phyloP scores from a whole-genome alignment of 1,140 invertebrate genomes.

The Diabrotica undecimpunctata region DNA sequence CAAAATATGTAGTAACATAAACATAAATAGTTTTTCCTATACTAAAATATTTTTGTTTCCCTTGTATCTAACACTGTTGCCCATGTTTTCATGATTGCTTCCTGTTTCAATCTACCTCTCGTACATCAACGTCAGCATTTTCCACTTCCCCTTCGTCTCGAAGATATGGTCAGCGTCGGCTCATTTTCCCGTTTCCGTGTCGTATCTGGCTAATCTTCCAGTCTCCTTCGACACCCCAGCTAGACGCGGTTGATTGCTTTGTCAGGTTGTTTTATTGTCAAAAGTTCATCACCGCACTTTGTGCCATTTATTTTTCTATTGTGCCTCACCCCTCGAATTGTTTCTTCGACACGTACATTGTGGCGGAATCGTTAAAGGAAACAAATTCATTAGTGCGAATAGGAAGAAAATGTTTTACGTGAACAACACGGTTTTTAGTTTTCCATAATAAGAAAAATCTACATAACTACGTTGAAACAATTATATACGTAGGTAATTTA shows the following conservation, averaged over 20 bases:
- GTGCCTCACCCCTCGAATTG: neutral
- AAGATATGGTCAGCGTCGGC: neutral
- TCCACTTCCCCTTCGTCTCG: neutral
- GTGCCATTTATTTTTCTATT: conserved; percentile 30
- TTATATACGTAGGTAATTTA: too few species aligned
- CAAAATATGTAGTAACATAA: too few species aligned
- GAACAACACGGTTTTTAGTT: too few species aligned
- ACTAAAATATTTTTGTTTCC: too few species aligned
- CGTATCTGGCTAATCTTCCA: conserved; percentile 42
- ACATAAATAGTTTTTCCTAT: too few species aligned
- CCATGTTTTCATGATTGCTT: neutral
- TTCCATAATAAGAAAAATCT: too few species aligned
- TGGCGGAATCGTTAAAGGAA: neutral
- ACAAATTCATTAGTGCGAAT: neutral
- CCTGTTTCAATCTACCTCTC: neutral
- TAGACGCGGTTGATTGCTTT: conserved; percentile 39
- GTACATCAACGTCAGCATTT: neutral
- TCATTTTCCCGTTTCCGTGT: conserved; percentile 29
- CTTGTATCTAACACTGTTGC: too few species aligned
- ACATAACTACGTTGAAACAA: too few species aligned
- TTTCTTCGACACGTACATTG: neutral
- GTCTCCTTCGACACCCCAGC: conserved; percentile 26
- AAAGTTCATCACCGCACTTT: conserved; percentile 32
- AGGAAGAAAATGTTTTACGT: neutral
- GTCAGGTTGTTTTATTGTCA: conserved; percentile 43